phyloP scores from a whole-genome alignment of 2,888 invertebrate genomes.

The Lasioglossum calceatum region DNA sequence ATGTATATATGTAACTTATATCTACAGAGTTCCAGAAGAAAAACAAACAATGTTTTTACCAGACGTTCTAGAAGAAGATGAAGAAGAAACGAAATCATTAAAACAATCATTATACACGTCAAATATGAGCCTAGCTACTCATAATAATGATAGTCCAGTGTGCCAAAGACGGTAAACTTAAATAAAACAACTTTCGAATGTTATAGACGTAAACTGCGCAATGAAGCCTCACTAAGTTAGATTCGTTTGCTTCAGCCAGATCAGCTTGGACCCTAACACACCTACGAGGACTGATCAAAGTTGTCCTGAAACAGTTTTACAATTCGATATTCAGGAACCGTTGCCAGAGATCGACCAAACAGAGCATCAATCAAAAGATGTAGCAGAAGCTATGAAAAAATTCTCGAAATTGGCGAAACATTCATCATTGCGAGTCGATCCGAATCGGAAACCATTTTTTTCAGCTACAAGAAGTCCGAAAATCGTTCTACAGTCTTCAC shows the following conservation, averaged over 20 bases:
- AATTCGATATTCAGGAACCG: constrained; percentile 77
- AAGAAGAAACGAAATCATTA: constrained; percentile 75
- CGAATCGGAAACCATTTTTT: constrained; percentile 76
- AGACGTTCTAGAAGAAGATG: constrained; percentile 85
- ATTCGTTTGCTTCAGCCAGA: constrained; percentile 83
- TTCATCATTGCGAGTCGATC: constrained; percentile 67
- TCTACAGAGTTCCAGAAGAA: constrained; percentile 85
- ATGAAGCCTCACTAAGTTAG: constrained; percentile 74
- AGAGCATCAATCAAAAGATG: constrained; percentile 59
- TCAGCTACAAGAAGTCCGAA: constrained; percentile 67
- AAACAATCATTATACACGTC: constrained; percentile 76
- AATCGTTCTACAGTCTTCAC: constrained; percentile 78
- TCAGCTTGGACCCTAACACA: constrained; percentile 79
- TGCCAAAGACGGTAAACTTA: constrained; percentile 78
- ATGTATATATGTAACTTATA: neutral
- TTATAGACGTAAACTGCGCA: neutral
- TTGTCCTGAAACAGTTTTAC: constrained; percentile 80
- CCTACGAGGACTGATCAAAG: constrained; percentile 76
- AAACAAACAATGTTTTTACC: constrained; percentile 86
- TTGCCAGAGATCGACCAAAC: constrained; percentile 28
- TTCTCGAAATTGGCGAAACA: constrained; percentile 63
- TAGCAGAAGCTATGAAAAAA: constrained; percentile 76
- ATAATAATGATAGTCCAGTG: constrained; percentile 74
- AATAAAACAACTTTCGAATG: neutral
- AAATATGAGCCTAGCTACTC: constrained; percentile 73